These are phyloP conservation scores for Dryadula phaetusa DNA, from an alignment of 2,888 invertebrate species.

Conservation along the genomic window DNA sequence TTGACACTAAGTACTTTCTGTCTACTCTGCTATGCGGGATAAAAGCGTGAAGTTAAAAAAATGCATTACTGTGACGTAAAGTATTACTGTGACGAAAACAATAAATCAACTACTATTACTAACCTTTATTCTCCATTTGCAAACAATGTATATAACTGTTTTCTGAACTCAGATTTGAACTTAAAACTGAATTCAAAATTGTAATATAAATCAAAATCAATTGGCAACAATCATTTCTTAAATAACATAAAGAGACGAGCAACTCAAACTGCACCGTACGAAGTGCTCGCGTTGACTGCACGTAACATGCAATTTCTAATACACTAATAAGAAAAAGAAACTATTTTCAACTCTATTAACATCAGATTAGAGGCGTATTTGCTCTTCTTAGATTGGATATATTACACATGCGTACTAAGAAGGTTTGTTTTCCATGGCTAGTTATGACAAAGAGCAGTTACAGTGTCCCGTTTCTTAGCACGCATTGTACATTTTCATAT, in stretches of 20 bases:
- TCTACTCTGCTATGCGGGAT: too few relatives aligned
- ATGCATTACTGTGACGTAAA: too few relatives aligned
- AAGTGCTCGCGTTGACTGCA: conserved; percentile 1
- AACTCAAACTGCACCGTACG: neutral
- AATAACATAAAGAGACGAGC: neutral
- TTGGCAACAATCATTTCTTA: neutral
- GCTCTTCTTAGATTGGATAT: neutral
- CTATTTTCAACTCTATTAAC: neutral
- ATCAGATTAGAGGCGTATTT: neutral
- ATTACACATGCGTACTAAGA: conserved; percentile 17
- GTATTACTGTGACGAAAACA: too few relatives aligned
- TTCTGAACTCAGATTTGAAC: neutral
- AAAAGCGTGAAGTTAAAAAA: too few relatives aligned
- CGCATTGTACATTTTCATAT: too few relatives aligned
- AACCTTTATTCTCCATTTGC: conserved; percentile 14
- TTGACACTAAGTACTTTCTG: too few relatives aligned
- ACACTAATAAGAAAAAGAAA: neutral
- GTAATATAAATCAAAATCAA: neutral
- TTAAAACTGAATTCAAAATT: neutral
- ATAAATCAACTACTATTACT: too few relatives aligned
- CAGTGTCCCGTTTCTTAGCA: too few relatives aligned
- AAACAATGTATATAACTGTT: too few relatives aligned
- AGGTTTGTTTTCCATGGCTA: conserved; percentile 34
- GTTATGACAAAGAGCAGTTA: neutral
- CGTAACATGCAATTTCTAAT: conserved; percentile 7